Base-by-base conservation (phyloP, 2,113 vertebrate species). In the Plotosus lineatus region DNA sequence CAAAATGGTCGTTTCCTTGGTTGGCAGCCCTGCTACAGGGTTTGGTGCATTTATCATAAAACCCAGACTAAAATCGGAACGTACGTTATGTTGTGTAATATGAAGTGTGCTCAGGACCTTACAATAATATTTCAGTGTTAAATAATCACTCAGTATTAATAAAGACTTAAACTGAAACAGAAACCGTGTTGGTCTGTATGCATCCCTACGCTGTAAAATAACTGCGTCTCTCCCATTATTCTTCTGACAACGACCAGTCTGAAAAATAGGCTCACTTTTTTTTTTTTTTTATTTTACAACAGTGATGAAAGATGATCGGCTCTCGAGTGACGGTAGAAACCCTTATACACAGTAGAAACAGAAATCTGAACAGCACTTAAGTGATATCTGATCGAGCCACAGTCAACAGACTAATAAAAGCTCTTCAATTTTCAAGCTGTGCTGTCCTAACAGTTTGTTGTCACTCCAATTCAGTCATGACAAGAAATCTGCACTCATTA, bases 21-120 rank as follows among this genome's bases (percentile, higher is more conserved):
- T n/a, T n/a, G n/a, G n/a, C n/a, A n/a, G n/a, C n/a, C n/a, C n/a
- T n/a, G n/a, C n/a, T n/a, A n/a, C 51, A 74, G 44, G 46, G 61
- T 77, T 72, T 84, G 88, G 87, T 89, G 86, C 83, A 84, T 56
- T 87, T 88, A 89, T 88, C 87, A 79, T 85, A 79, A 89, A 87
- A 89, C 89, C 77, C 58, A 89, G 90, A 92, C 91, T 90, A 92
- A 91, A 92, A 90, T 88, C 83, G 89, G 26, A 69, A 80, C 80
- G 11, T 65, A 89, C 89, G 89, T 88, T 89, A 90, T 90, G 88
- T 87, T 89, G 88, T 88, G 89, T 90, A 87, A 77, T 88, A 89
- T 88, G 86, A 84, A 87, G 88, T 91, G 86, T 90, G 89, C 93
- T 94, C 92, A 94, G 92, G 93, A 91, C 88, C 92, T 90, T 91